Evolutionary conservation across 92 coral and sea anemone species (phyloP), one percentile per base, ranked within the genome.

Genomic region (Metridium senile): DNA sequence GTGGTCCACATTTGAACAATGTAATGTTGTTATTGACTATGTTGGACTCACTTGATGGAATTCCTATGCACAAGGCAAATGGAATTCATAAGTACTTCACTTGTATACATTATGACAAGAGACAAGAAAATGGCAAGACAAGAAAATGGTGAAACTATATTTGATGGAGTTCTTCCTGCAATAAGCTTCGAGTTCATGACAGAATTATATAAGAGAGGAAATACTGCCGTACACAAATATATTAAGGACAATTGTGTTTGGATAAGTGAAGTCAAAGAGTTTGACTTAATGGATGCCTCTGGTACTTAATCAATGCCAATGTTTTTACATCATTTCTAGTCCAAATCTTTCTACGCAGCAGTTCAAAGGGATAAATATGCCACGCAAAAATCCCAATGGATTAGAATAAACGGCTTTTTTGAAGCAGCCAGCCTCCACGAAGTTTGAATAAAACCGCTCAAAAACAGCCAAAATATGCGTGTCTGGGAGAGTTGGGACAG

Each of bases 181-280:
- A 70, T 82, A 0, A 33, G 18, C 1, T 76, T 89, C 9, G 29
- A 51, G 0, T 35, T 56, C 25, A 89, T 86, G 91, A 78, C 43
- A 46, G 91, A 89, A 45, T 61, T 89, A 39, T 66, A 80, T 23
- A 45, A 57, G 47, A 70, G 30, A 0, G 89, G 89, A 0, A 85
- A 70, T 47, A 23, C 22, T 0, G 81, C 84, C 9, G 81, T 85
- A 0, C 84, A 88, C 17, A 85, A 81, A 26, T 88, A 10, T 39
- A 57, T 88, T 13, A 1, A 67, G 0, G 86, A 88, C 0, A 70
- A 81, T 33, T 72, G 85, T 51, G 25, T 71, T 0, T 84, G 93
- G 89, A 88, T 88, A 0, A 79, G 76, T 69, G 93, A 88, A 58
- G 93, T 88, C 8, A 84, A 79, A 33, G 86, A 88, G 39, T 88